Evolutionary conservation across 2,888 invertebrate genomes (phyloP).

Genomic region (Seira ritae): DNA sequence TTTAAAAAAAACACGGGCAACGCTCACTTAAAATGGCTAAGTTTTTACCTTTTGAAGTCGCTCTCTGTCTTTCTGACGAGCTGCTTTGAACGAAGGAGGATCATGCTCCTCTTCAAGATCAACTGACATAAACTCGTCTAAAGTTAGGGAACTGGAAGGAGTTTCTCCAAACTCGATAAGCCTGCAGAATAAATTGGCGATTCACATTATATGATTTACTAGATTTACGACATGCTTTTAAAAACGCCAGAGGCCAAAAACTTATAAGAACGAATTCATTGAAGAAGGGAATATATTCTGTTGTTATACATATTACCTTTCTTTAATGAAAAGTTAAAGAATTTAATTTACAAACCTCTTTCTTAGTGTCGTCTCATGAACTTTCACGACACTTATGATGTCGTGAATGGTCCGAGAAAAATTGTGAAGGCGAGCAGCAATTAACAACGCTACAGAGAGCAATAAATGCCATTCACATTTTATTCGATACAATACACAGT

Average conservation of each 20-base stretch:
- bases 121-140: conserved; percentile 97
- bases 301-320: too few species aligned
- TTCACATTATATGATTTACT: not conserved
- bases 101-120: conserved; percentile 98
- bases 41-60: conserved; percentile 86
- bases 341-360: conserved; percentile 80
- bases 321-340: too few species aligned
- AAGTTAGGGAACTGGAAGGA: conserved; percentile 93
- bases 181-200: conserved; percentile 75
- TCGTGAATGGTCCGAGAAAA: conserved; percentile 91
- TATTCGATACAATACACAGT: too few species aligned
- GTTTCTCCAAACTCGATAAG: conserved; percentile 97
- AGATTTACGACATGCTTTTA: too few species aligned
- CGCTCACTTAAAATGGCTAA: too few species aligned
- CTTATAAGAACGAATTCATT: too few species aligned
- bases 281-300: too few species aligned
- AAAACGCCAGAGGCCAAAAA: too few species aligned
- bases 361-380: conserved; percentile 93
- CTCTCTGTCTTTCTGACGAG: conserved; percentile 91
- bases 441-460: conserved; percentile 85
- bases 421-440: conserved; percentile 94
- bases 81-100: conserved; percentile 95
- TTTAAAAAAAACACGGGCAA: too few species aligned
- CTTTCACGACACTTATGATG: conserved; percentile 95
- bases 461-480: too few species aligned